Percentiles rank a stretch among this genome's conserved stretches.
phyloP scores from a whole-genome alignment of 2,113 vertebrate genomes.

The Neotragus moschatus region DNA sequence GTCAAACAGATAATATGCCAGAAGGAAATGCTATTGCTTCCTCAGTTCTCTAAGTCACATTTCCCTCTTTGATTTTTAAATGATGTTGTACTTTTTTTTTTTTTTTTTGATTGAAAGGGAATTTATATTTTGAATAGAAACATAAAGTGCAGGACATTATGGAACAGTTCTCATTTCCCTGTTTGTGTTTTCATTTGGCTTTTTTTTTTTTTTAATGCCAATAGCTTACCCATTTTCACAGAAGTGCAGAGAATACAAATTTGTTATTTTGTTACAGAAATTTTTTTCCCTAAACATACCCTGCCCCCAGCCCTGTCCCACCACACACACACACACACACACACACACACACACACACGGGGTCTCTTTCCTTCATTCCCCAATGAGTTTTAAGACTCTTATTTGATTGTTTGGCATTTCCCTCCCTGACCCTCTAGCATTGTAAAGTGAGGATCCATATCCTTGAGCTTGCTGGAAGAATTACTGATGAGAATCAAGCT shows the following conservation, averaged over 20 bases:
- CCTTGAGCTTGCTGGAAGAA: background rate
- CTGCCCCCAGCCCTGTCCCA: background rate
- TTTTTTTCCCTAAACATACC: background rate
- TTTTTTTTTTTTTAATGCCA: background rate
- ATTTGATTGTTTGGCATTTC: background rate
- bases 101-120: background rate
- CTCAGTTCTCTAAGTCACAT: slow-evolving; percentile 44
- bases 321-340: too few species aligned
- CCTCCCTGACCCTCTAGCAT: background rate
- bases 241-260: slow-evolving; percentile 11
- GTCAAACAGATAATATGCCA: slow-evolving; percentile 38
- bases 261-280: background rate
- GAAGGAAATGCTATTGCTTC: slow-evolving; percentile 47
- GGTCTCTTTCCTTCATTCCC: background rate
- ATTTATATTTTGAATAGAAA: slow-evolving; percentile 32
- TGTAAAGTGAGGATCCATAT: background rate
- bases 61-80: slow-evolving; percentile 51
- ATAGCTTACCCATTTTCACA: background rate
- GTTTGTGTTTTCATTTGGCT: slow-evolving; percentile 23
- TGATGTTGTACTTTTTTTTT: slow-evolving; percentile 6
- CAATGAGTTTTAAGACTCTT: background rate
- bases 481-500: background rate
- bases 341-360: background rate
- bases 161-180: background rate
- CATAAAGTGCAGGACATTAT: background rate